A percentile compares a stretch with the other conserved stretches of the same genome.
Evolutionary conservation across 1,140 invertebrate genomes (phyloP).

Genomic region (Contarinia nasturtii): DNA sequence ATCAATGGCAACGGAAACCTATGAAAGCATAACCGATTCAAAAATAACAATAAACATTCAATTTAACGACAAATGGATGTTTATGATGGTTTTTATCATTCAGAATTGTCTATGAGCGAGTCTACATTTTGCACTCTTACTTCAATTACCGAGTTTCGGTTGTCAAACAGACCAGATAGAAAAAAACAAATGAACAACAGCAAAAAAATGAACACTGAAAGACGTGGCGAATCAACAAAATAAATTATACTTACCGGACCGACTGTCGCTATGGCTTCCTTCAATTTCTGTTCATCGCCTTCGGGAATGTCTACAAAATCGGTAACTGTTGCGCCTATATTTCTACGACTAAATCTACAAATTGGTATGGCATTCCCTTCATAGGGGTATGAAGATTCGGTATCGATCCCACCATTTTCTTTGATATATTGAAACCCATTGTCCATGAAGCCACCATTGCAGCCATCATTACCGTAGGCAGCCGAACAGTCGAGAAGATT

Average conservation of each 20-base stretch:
- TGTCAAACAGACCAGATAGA: no score
- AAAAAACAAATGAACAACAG: no score
- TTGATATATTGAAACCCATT: conserved; percentile 35
- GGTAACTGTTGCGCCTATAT: conserved; percentile 50
- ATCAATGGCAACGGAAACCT: conserved; percentile 74
- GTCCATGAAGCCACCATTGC: conserved; percentile 37
- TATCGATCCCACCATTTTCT: conserved; percentile 62
- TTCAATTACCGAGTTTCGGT: no score
- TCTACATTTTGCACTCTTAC: no score
- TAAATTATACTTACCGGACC: no score
- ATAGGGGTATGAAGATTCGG: conserved; percentile 77
- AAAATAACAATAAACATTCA: no score
- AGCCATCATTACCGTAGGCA: conserved; percentile 32
- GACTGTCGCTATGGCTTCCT: conserved; percentile 65
- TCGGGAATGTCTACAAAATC: conserved; percentile 37
- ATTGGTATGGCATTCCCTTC: conserved; percentile 60
- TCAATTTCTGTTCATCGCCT: conserved; percentile 52
- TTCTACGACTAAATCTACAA: conserved; percentile 52
- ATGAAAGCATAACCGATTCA: conserved; percentile 61
- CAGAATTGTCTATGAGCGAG: conserved; percentile 46
- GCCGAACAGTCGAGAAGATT: conserved; percentile 27
- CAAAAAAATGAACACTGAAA: no score
- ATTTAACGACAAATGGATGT: no score
- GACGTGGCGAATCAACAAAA: no score
- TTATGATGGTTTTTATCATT: no score